Base-by-base conservation (phyloP, 2,888 invertebrate genomes). In the Pseudococcus jackbeardsleyi region DNA sequence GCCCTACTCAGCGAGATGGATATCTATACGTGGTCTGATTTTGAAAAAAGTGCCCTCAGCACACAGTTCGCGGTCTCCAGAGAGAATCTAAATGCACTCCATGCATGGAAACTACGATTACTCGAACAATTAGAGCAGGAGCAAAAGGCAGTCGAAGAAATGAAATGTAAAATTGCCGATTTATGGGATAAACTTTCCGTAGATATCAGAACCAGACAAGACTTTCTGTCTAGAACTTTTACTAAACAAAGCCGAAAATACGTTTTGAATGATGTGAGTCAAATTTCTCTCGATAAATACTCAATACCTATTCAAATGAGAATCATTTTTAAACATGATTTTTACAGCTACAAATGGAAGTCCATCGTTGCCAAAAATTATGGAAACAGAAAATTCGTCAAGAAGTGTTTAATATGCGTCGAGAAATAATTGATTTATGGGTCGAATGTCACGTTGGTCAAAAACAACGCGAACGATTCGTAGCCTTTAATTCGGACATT, bases 11-110 rank as follows among this genome's bases (percentile, higher is more conserved):
- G 46, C 79, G 79, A 82, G 9, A 82, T 82, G 79, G 79, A 82
- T n/a, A 82, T 82, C n/a, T 82, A 33, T 19, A 82, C 79, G 9
- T 82, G 79, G 79, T 82, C 79, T 19, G 79, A 82, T 19, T 82
- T 82, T 11, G 79, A 82, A 12, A 82, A 82, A 82, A 82, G 19
- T 17, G 79, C 79, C 5, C 79, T 82, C 9, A 82, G 46, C 12
- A 33, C 39, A 11, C 42, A 82, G 46, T 82, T 82, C 19, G 46
- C 46, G 0, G 46, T 82, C n/a, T 46, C 79, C 2, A n/a, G 11
- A 9, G 79, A 46, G 33, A 82, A 82, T 11, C 46, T 82, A 1
- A 82, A 82, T n/a, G 79, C 79, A 11, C 22, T 82, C 1, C 79
- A 82, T 17, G 79, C 39, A 0, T 82, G 79, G 79, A 82, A 82